Evolutionary conservation across 2,113 vertebrate genomes (phyloP), one percentile per base, ranked within the genome.

Genomic region (Zosterops hypoxanthus): DNA sequence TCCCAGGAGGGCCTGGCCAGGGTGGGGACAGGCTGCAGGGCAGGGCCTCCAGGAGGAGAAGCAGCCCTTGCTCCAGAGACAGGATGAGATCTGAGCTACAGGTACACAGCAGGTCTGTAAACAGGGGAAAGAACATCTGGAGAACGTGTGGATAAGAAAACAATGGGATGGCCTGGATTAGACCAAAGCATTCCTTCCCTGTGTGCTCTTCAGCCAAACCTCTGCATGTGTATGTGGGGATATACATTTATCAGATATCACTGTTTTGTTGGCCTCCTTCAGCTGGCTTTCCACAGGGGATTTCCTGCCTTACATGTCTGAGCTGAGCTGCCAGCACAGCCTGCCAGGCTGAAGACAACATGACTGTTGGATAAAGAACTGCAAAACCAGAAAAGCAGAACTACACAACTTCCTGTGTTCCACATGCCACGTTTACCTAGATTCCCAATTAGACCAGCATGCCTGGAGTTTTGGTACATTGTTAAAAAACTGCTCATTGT

Each of bases 181-280:
- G 75, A 14, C 21, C 61, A 52, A 65, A 44, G 19, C 65, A 16
- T 63, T 57, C 52, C 33, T 79, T 33, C 17, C 33, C 41, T 49
- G 14, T 6, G 8, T 56, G 6, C 56, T 55, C 47, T 46, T 20
- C 24, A 64, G 73, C 33, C 66, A 44, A 8, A 17, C 6, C 49
- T 24, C n/a, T 56, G 56, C 3, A 0, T 34, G 50, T 52, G 3
- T 33, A 0, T 5, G 0, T 56, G 59, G 42, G 18, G 26, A 1
- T 11, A 0, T 10, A 11, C 4, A 22, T 42, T n/a, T 29, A 41
- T 28, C 3, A 1, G 1, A 0, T 41, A 5, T 8, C 5, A 3
- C 52, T 25, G 0, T 13, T 25, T 3, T 25, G 8, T 3, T 39
- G 66, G 39, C 69, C 46, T 69, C 42, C 44, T 60, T 29, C 77